Percentiles rank a stretch among this genome's conserved stretches.
These are phyloP conservation scores for Rhinolophus sinicus DNA, from an alignment of 2,113 vertebrate genomes.

Conservation along the genomic window DNA sequence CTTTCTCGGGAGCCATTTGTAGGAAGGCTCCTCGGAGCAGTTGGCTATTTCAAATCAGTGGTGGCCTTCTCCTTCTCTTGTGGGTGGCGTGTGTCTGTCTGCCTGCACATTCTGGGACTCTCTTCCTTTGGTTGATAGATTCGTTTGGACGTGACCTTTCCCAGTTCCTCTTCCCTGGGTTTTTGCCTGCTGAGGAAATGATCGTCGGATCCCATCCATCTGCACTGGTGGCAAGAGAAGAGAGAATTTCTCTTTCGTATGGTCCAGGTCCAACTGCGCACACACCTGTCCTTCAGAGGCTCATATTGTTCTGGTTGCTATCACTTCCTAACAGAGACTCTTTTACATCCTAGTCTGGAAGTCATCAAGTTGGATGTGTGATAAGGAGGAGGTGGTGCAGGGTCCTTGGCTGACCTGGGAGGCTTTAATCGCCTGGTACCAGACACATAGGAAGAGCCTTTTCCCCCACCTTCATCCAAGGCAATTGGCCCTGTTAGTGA, in stretches of 20 bases:
- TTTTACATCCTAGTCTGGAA: conserved; percentile 35
- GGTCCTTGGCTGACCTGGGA: conserved; percentile 30
- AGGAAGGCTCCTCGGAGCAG: accelerated
- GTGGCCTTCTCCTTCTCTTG: not conserved
- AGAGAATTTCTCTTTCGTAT: conserved; percentile 65
- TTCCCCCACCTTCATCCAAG: not conserved
- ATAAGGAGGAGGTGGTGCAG: not conserved
- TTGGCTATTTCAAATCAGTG: not conserved
- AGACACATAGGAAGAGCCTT: not conserved
- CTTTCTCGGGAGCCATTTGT: not conserved
- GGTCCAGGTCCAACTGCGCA: conserved; percentile 65
- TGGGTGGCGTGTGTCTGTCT: not conserved
- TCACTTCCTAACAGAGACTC: not conserved
- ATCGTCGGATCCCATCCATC: conserved; percentile 72
- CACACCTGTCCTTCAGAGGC: conserved; percentile 69
- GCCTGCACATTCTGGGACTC: not conserved
- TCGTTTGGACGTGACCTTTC: conserved; percentile 75
- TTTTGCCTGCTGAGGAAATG: conserved; percentile 69
- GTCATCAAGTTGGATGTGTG: conserved; percentile 34
- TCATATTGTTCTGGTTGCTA: not conserved
- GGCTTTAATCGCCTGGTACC: not conserved
- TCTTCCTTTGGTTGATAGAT: conserved; percentile 53
- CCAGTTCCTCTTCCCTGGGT: conserved; percentile 65
- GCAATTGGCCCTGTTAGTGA: not conserved
- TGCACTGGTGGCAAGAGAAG: conserved; percentile 72